Evolutionary conservation across 2,888 invertebrate species (phyloP), one percentile per base, ranked within the genome.

Genomic region (Erebia palarica): DNA sequence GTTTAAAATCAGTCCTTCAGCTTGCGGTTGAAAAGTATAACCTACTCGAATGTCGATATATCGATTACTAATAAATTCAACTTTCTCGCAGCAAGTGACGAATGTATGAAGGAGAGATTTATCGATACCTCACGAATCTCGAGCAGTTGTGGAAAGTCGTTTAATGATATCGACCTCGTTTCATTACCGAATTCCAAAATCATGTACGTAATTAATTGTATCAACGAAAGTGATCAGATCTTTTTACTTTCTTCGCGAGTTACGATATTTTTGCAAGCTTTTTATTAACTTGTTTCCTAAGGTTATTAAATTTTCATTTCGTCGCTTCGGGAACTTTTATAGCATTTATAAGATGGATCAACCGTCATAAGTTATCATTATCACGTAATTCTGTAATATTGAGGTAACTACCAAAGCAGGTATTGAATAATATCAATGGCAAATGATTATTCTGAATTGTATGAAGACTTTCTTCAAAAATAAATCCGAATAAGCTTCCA

Each of bases 111-210:
- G 70, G 75, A 75, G 75, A 75, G 74, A 75, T 75, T 75, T 74
- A 71, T 71, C 69, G 71, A 75, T 71, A 73, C 83, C 80, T 82
- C 84, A 84, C 84, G 83, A 84, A 78, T 80, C 76, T 80, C 77
- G 78, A 80, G 73, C 76, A 74, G 68, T 73, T 77, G 81, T 84
- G 82, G 88, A 90, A 88, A 89, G 88, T 87, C 82, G 78, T 82
- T 85, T 84, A 84, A 86, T 82, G 84, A 83, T 81, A 80, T 75
- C 78, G 86, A 77, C 84, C 85, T 77, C 80, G 80, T 84, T 87
- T 77, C 76, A 75, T 74, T 70, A 61, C 61, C 18, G 61, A 69
- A 70, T 18, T 57, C 70, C 69, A 71, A 70, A 69, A 71, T 61
- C 67, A 59, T 42, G 58, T 60, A 61, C 70, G 65, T 70, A 65